A percentile compares a stretch with the other conserved stretches of the same genome.
phyloP scores from a whole-genome alignment of 2,888 invertebrate species.

The Agonum fuliginosum region DNA sequence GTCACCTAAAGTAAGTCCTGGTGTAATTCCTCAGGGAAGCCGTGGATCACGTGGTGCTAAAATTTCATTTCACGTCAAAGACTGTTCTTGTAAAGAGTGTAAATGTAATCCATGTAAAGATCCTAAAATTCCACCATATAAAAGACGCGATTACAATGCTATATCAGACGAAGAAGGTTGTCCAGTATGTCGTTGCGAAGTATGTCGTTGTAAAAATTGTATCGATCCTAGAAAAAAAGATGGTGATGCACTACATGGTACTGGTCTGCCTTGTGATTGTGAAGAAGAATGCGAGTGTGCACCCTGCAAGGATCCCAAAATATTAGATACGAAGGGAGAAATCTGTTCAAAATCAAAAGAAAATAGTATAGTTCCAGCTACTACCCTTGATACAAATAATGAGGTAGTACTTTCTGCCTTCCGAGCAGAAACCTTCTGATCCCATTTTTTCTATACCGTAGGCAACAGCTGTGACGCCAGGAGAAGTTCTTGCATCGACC shows the following conservation, averaged over 20 bases:
- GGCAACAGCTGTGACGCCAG: too few species aligned
- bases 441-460: not conserved
- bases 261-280: slow-evolving; percentile 48
- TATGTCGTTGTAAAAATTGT: slow-evolving; percentile 44
- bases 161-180: not conserved
- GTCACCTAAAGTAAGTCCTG: too few species aligned
- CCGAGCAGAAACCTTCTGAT: too few species aligned
- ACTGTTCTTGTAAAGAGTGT: slow-evolving; percentile 31
- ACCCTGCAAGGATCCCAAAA: slow-evolving; percentile 43
- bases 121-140: slow-evolving; percentile 18
- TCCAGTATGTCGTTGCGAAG: slow-evolving; percentile 25
- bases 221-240: slow-evolving; percentile 20
- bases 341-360: not conserved
- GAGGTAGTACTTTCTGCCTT: too few species aligned
- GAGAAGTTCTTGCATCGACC: too few species aligned
- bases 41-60: not conserved
- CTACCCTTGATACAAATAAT: too few species aligned
- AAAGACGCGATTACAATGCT: not conserved
- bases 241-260: slow-evolving; percentile 49
- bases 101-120: slow-evolving; percentile 52
- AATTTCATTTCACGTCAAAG: slow-evolving; percentile 12
- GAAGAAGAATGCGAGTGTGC: slow-evolving; percentile 37
- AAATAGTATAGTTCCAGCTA: not conserved
- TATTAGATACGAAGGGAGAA: not conserved
- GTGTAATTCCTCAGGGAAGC: not conserved